Percentiles rank a stretch among this genome's conserved stretches.
Evolutionary conservation across 2,797 vertebrate species (phyloP).

Genomic region (Capromys pilorides): DNA sequence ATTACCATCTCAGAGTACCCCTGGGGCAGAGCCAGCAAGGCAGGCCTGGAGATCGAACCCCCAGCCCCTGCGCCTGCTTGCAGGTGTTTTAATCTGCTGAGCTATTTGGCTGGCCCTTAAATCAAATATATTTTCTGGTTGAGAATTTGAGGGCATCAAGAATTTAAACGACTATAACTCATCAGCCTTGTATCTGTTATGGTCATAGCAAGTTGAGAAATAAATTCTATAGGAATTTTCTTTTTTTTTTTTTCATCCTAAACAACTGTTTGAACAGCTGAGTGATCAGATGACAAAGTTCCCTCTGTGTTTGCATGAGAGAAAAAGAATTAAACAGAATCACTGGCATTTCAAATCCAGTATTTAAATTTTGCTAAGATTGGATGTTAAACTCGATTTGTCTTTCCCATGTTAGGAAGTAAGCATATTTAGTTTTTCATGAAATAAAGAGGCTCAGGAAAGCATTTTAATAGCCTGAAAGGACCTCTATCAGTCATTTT

Average conservation of each 20-base stretch:
- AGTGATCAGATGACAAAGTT: slow-evolving; percentile 47
- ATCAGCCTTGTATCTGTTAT: slow-evolving; percentile 3
- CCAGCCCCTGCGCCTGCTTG: too few relatives aligned
- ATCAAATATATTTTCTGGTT: neutral
- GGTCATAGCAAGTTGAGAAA: slow-evolving; percentile 61
- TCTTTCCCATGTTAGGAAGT: slow-evolving; percentile 50
- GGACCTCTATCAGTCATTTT: slow-evolving; percentile 53
- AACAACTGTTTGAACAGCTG: slow-evolving; percentile 64
- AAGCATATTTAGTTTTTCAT: slow-evolving; percentile 65
- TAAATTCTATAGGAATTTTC: slow-evolving; percentile 46
- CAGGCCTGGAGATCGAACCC: too few relatives aligned
- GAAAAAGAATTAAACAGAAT: slow-evolving; percentile 56
- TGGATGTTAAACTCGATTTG: slow-evolving; percentile 38
- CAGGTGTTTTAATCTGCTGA: too few relatives aligned
- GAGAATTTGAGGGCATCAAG: neutral
- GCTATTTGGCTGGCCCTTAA: too few relatives aligned
- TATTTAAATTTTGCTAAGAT: slow-evolving; percentile 66
- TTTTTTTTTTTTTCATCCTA: slow-evolving; percentile 17
- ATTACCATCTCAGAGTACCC: too few relatives aligned
- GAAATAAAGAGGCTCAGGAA: slow-evolving; percentile 65
- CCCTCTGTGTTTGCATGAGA: slow-evolving; percentile 39
- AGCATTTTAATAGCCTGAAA: slow-evolving; percentile 22
- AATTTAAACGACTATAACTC: slow-evolving; percentile 38
- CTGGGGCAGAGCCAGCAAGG: too few relatives aligned
- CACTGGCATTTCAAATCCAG: slow-evolving; percentile 56